Evolutionary conservation across 2,113 vertebrate species (phyloP).

Genomic region (Onychorhynchus coronatus): DNA sequence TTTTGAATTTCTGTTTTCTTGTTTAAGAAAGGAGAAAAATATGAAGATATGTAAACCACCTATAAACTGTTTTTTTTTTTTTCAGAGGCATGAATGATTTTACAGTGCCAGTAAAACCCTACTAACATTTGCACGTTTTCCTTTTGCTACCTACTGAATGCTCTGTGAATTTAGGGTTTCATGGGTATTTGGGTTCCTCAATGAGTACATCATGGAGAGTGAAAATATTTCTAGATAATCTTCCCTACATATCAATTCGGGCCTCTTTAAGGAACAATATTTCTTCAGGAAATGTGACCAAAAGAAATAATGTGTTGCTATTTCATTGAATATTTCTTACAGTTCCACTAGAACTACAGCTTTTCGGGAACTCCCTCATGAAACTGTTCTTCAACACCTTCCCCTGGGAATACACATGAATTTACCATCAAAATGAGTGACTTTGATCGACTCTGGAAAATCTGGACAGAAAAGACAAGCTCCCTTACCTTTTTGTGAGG

Average conservation of each 20-base stretch:
- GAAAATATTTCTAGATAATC: neutral
- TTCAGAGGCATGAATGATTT: neutral
- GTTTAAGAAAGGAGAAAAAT: neutral
- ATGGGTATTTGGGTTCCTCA: neutral
- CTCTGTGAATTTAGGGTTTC: neutral
- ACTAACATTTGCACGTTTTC: neutral
- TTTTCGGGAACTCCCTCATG: neutral
- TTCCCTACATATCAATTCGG: neutral
- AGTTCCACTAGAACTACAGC: neutral
- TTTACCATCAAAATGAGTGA: neutral
- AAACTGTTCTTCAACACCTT: neutral
- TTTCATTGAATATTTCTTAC: neutral
- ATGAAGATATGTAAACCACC: neutral
- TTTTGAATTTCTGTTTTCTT: neutral
- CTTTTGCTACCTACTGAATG: neutral
- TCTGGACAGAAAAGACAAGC: neutral
- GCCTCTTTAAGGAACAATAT: neutral
- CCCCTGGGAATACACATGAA: neutral
- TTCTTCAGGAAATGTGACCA: neutral
- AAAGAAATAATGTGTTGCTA: neutral
- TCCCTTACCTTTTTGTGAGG: neutral
- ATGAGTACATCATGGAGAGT: neutral
- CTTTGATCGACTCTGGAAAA: neutral
- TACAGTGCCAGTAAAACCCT: neutral
- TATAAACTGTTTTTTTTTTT: neutral